Conservation (phyloP, 2,113 vertebrate species). For the Gobio gobio region DNA sequence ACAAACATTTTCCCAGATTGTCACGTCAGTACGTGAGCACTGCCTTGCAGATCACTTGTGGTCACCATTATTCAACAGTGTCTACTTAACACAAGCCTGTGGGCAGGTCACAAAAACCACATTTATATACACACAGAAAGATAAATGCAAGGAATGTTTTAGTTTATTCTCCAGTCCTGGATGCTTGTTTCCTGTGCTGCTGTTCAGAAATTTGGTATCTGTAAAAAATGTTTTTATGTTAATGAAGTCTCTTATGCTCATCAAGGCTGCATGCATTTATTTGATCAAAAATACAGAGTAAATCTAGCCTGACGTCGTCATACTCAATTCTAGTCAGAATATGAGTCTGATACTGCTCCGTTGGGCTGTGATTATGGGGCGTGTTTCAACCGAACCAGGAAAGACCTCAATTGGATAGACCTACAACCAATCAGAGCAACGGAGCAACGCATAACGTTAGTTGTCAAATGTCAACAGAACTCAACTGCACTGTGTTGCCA, state of each 20-base stretch:
- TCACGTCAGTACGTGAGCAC: slow-evolving; percentile 50
- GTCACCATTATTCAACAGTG: slow-evolving; percentile 21
- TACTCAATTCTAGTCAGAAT: no score
- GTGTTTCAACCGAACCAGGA: no score
- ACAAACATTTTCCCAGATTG: slow-evolving; percentile 57
- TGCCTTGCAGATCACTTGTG: slow-evolving; percentile 34
- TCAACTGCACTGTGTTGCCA: no score
- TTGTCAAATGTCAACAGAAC: no score
- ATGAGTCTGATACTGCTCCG: no score
- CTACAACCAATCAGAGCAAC: no score
- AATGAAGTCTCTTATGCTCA: background rate
- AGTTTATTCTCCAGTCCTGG: background rate
- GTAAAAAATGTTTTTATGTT: background rate
- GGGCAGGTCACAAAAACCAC: slow-evolving; percentile 6
- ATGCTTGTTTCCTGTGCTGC: background rate
- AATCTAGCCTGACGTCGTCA: no score
- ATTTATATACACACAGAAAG: slow-evolving; percentile 17
- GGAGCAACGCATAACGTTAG: no score
- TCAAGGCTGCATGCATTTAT: background rate
- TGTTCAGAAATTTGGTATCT: background rate
- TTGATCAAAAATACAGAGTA: background rate
- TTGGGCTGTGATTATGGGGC: no score
- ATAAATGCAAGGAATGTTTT: background rate
- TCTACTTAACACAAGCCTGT: slow-evolving; percentile 20
- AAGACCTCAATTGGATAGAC: no score